Evolutionary conservation across 2,113 vertebrate species (phyloP).

Genomic region (Lepus americanus): DNA sequence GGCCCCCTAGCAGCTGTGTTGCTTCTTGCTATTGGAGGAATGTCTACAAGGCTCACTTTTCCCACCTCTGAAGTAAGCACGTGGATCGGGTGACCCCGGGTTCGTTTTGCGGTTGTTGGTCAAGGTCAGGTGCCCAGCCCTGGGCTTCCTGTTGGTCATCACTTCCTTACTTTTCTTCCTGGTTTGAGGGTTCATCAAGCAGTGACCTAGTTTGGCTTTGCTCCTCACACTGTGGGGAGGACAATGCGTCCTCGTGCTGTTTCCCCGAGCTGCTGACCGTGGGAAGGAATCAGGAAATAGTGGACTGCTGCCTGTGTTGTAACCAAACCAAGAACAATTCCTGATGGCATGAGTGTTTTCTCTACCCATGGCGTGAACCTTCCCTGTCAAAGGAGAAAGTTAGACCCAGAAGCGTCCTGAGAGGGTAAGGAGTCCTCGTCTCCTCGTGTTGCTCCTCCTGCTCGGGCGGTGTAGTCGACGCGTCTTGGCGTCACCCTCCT

Average conservation of each 20-base stretch:
- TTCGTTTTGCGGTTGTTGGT: neutral
- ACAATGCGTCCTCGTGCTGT: neutral
- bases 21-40: neutral
- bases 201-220: slow-evolving; percentile 39
- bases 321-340: slow-evolving; percentile 41
- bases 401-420: slow-evolving; percentile 62
- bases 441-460: slow-evolving; percentile 1
- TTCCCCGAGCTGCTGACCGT: neutral
- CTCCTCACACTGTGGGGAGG: neutral
- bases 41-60: neutral
- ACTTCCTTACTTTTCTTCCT: slow-evolving; percentile 12
- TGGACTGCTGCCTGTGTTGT: neutral
- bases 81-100: slow-evolving; percentile 5
- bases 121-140: neutral
- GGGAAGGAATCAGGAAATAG: neutral
- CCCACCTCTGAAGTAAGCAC: neutral
- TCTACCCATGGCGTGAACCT: slow-evolving; percentile 47
- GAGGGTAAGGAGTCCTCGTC: slow-evolving; percentile 45
- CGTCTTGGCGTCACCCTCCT: neutral
- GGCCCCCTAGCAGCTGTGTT: neutral
- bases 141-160: neutral
- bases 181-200: neutral
- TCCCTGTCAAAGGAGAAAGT: slow-evolving; percentile 62
- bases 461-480: neutral
- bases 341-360: slow-evolving; percentile 21